Evolutionary conservation across 2,888 invertebrate species (phyloP).

Genomic region (Pogonocherus hispidulus): DNA sequence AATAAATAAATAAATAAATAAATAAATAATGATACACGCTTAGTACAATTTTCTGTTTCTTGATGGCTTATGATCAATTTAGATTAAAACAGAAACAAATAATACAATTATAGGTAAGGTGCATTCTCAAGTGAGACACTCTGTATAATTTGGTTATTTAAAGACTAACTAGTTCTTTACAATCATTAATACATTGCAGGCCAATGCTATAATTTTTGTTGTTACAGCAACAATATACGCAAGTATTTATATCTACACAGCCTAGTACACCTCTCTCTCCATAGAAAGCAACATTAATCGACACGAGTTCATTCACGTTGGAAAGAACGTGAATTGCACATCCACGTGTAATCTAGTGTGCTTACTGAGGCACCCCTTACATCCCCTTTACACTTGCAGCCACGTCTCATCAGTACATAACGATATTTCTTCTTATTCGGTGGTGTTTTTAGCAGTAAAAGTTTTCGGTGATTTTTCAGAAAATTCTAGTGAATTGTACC

Average conservation of each 20-base stretch:
- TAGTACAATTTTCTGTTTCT: too few relatives aligned
- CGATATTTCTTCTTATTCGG: slow-evolving; percentile 68
- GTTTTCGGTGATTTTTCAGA: slow-evolving; percentile 18
- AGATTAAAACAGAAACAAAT: too few relatives aligned
- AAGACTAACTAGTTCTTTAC: not conserved
- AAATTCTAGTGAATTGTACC: slow-evolving; percentile 42
- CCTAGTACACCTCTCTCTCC: not conserved
- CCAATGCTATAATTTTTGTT: not conserved
- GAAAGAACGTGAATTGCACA: slow-evolving; percentile 61
- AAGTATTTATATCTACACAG: not conserved
- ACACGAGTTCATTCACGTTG: slow-evolving; percentile 67
- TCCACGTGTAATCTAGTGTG: slow-evolving; percentile 69
- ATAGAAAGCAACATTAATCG: slow-evolving; percentile 20
- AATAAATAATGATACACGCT: too few relatives aligned
- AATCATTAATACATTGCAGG: not conserved
- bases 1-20: too few relatives aligned
- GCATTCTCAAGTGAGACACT: too few relatives aligned
- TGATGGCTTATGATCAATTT: too few relatives aligned
- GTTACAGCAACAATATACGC: not conserved
- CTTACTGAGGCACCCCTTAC: slow-evolving; percentile 68
- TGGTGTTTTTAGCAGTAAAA: slow-evolving; percentile 42
- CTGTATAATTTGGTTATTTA: not conserved
- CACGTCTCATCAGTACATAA: slow-evolving; percentile 54
- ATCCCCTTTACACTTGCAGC: slow-evolving; percentile 54
- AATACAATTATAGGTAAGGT: too few relatives aligned